Conservation (phyloP, 2,888 invertebrate genomes). For the Cataglyphis cursor region DNA sequence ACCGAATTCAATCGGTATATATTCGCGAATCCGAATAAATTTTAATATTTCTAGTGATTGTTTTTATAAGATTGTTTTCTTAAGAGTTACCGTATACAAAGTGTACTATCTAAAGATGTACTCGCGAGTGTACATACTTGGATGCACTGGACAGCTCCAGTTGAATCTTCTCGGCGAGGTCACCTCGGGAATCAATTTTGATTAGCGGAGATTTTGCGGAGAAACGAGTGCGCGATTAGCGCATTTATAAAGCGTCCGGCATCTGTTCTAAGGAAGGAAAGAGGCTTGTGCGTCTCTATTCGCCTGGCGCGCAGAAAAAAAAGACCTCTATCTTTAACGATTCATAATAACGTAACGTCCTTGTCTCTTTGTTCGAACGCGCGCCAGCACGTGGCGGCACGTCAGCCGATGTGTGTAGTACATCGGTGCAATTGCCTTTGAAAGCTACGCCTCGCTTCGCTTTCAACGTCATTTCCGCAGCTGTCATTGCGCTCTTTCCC, state of each 20-base stretch:
- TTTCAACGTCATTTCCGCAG: conserved; percentile 19
- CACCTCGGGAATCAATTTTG: conserved; percentile 62
- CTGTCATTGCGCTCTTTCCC: conserved; percentile 15
- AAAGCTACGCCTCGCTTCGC: conserved; percentile 47
- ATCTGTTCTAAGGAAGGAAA: conserved; percentile 10
- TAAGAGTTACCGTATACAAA: too few relatives aligned
- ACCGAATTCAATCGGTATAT: not conserved
- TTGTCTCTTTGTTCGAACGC: conserved; percentile 75
- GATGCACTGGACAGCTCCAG: not conserved
- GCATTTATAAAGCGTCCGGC: conserved; percentile 11
- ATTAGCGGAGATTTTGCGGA: conserved; percentile 40
- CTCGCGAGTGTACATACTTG: not conserved
- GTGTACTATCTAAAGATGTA: not conserved
- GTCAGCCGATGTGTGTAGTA: conserved; percentile 58
- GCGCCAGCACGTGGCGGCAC: conserved; percentile 74
- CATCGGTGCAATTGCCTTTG: conserved; percentile 66
- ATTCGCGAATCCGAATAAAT: conserved; percentile 6
- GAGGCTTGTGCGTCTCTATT: conserved; percentile 38
- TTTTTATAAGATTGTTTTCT: not conserved
- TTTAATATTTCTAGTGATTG: not conserved
- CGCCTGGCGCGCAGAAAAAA: conserved; percentile 56
- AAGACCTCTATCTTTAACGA: conserved; percentile 61
- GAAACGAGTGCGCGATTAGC: conserved; percentile 2
- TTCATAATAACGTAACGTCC: conserved; percentile 71
- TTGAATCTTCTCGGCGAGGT: conserved; percentile 49